Percentiles rank a stretch among this genome's conserved stretches.
phyloP scores from a whole-genome alignment of 2,113 vertebrate genomes.

The Falcunculus frontatus region DNA sequence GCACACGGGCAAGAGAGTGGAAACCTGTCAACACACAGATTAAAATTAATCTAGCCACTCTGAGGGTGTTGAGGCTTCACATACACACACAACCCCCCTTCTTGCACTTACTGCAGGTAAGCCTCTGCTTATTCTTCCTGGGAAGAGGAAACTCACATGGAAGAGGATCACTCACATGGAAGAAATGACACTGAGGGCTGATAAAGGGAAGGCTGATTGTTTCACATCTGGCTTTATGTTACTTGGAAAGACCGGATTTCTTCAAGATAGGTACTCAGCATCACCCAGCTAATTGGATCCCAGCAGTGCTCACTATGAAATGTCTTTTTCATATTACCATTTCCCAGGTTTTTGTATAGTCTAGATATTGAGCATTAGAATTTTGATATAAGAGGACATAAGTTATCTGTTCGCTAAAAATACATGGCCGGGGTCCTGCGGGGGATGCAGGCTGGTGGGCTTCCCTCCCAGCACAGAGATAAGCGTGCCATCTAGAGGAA shows the following conservation, averaged over 20 bases:
- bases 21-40: background rate
- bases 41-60: background rate
- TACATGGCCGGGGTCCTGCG: rapidly evolving
- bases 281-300: background rate
- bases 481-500: constrained; percentile 67
- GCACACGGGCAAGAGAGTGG: background rate
- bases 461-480: constrained; percentile 28
- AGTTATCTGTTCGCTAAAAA: background rate
- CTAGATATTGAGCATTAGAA: background rate
- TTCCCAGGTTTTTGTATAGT: background rate
- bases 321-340: background rate
- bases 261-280: background rate
- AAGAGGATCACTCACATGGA: background rate
- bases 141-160: background rate
- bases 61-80: background rate
- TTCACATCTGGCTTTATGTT: background rate
- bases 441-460: background rate
- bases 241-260: background rate
- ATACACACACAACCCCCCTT: background rate
- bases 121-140: background rate
- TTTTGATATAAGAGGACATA: background rate
- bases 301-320: background rate
- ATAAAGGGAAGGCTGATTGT: background rate
- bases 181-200: background rate
- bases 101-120: background rate